Conservation (phyloP, 2,888 invertebrate species). For the Sphinx pinastri region DNA sequence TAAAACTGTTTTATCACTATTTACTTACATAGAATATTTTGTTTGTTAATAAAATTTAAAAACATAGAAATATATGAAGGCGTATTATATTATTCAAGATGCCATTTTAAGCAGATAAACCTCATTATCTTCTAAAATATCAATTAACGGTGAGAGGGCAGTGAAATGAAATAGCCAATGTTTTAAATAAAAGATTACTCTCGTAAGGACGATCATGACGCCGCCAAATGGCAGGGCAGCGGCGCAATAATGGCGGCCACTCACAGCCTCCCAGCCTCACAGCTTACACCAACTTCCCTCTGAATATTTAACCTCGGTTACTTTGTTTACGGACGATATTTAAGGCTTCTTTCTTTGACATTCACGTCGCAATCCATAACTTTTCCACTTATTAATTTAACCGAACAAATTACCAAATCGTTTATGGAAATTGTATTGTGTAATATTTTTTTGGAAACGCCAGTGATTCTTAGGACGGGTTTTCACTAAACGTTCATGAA, state of each 20-base stretch:
- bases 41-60: background rate
- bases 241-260: constrained; percentile 56
- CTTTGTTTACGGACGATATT: constrained; percentile 49
- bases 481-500: too few relatives aligned
- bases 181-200: constrained; percentile 65
- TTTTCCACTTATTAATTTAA: constrained; percentile 6
- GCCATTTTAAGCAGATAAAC: constrained; percentile 7
- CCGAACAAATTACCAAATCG: background rate
- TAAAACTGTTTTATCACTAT: background rate
- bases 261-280: constrained; percentile 45
- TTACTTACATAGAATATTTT: too few relatives aligned
- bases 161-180: constrained; percentile 54
- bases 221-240: constrained; percentile 46
- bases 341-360: constrained; percentile 2
- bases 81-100: background rate
- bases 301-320: constrained; percentile 67
- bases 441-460: background rate
- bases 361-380: constrained; percentile 13
- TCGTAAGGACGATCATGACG: constrained; percentile 45
- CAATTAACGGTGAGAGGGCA: constrained; percentile 38
- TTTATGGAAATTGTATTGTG: background rate
- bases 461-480: too few relatives aligned
- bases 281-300: constrained; percentile 58
- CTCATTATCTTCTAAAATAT: constrained; percentile 37
- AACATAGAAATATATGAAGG: background rate